phyloP scores from a whole-genome alignment of 2,888 invertebrate species.

The Tupiocoris notatus region DNA sequence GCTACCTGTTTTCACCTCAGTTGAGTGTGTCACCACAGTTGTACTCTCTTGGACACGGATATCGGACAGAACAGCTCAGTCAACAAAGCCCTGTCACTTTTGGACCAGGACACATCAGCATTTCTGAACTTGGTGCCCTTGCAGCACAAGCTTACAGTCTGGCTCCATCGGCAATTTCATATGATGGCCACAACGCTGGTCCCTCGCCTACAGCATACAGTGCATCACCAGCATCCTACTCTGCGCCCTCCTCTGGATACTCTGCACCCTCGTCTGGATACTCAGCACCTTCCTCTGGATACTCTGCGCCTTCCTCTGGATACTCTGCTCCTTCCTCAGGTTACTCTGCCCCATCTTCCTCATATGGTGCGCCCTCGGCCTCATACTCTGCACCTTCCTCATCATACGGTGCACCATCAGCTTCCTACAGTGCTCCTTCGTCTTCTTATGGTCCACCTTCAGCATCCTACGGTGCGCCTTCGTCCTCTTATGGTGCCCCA shows the following conservation, averaged over 20 bases:
- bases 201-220: constrained; percentile 31
- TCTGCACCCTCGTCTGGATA: constrained; percentile 19
- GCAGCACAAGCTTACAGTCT: constrained; percentile 11
- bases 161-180: constrained; percentile 5
- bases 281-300: constrained; percentile 1
- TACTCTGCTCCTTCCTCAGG: constrained; percentile 10
- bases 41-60: constrained; percentile 28
- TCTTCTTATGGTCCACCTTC: constrained; percentile 16
- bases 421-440: constrained; percentile 41
- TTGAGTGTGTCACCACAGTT: constrained; percentile 13
- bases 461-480: constrained; percentile 7
- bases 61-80: not conserved
- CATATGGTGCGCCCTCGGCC: constrained; percentile 22
- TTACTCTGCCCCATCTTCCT: constrained; percentile 13
- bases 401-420: constrained; percentile 34
- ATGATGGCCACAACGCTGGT: constrained; percentile 21
- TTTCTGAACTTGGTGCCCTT: constrained; percentile 18
- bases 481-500: constrained; percentile 35
- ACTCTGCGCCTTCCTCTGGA: constrained; percentile 2
- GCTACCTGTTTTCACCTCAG: constrained; percentile 31
- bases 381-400: constrained; percentile 46
- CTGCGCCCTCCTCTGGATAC: constrained; percentile 44
- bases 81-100: not conserved
- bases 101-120: constrained; percentile 1
- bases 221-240: not conserved